These are phyloP conservation scores for Apoda limacodes DNA, from an alignment of 2,888 invertebrate genomes.

Conservation along the genomic window DNA sequence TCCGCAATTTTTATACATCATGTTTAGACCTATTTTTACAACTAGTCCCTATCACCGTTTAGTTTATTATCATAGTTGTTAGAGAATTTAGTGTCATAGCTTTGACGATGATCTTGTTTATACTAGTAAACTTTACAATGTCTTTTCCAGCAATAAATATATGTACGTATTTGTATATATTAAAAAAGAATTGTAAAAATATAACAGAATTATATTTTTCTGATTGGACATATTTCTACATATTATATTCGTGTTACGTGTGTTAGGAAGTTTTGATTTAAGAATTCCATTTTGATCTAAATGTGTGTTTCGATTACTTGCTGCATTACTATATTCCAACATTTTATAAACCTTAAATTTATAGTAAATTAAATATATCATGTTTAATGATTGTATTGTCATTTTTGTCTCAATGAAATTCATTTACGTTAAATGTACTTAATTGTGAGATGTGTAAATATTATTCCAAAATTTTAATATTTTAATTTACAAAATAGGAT, in stretches of 20 bases:
- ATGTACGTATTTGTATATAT: slow-evolving; percentile 63
- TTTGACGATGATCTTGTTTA: slow-evolving; percentile 40
- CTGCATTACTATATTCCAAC: no score
- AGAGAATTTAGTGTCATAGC: slow-evolving; percentile 49
- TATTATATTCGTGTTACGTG: slow-evolving; percentile 30
- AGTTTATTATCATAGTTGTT: slow-evolving; percentile 46
- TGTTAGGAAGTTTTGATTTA: slow-evolving; percentile 21
- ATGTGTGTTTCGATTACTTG: slow-evolving; percentile 16
- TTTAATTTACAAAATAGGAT: no score
- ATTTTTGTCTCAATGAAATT: no score
- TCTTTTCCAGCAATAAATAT: slow-evolving; percentile 64
- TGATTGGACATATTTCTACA: slow-evolving; percentile 47
- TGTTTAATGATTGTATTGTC: no score
- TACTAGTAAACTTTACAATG: slow-evolving; percentile 45
- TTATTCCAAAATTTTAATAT: no score
- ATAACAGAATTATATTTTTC: slow-evolving; percentile 62
- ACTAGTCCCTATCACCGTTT: slow-evolving; percentile 60
- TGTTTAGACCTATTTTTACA: slow-evolving; percentile 59
- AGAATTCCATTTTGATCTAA: slow-evolving; percentile 16
- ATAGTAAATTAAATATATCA: no score
- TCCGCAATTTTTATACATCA: no score
- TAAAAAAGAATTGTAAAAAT: slow-evolving; percentile 54
- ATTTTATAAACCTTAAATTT: no score
- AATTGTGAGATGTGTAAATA: no score
- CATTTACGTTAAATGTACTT: no score